Evolutionary conservation across 2,113 vertebrate genomes (phyloP), one percentile per base, ranked within the genome.

Genomic region (Indri indri): DNA sequence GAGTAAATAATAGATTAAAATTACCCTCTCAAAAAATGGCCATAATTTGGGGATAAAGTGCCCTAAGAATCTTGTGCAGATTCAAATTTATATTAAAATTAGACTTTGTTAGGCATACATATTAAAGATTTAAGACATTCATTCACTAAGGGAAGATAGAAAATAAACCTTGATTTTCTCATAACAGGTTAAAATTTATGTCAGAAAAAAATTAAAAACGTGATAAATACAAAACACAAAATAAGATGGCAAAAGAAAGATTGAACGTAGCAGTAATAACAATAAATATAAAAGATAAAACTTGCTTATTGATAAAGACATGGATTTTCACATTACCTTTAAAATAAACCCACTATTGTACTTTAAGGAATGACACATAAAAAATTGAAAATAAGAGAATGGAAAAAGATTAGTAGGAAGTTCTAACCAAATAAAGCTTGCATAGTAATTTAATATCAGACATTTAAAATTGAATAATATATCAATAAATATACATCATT

Each of bases 241-340:
- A 66, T 81, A 77, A 88, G 14, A 65, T 16, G 12, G 20, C 14
- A 73, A 17, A 82, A 82, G 54, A 89, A 34, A 84, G 40, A 77
- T 40, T 2, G 59, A 71, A 73, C 32, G 18, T 40, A 77, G 17
- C 25, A 61, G 10, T 77, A 45, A 80, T 65, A 11, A 76, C 50
- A 90, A 63, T 57, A 93, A 82, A 87, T 88, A 52, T 82, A 66
- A 83, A 76, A 14, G 30, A 79, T 57, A 95, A 81, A 84, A 68
- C 5, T 25, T 73, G 10, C 20, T 91, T 74, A 42, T 59, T 52
- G 40, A 73, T 17, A 34, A 83, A 88, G 42, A 40, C n/a, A 83
- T 8, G 3, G 22, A 73, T 76, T 91, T 95, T 79, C 63, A 88
- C 6, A 57, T 42, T 79, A 83, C 6, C 40, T 74, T 83, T 66